phyloP scores from a whole-genome alignment of 2,113 vertebrate genomes.

The Forbesichthys papilliferus region DNA sequence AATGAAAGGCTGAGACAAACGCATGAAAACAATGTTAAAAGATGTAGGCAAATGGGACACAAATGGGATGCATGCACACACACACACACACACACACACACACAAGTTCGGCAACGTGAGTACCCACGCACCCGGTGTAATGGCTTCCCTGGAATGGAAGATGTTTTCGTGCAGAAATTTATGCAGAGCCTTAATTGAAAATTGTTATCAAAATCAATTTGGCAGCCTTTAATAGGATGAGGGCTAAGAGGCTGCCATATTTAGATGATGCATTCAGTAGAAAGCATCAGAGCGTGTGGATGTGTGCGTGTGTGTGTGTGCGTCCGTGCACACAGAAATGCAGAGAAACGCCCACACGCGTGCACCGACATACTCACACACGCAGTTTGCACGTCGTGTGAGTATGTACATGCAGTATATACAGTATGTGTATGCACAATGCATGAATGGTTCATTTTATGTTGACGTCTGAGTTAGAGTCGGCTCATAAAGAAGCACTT shows the following conservation, averaged over 20 bases:
- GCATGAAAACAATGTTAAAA: constrained; percentile 35
- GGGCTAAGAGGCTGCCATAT: constrained; percentile 50
- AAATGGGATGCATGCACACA: not conserved
- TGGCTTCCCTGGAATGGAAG: constrained; percentile 53
- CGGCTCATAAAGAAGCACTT: not conserved
- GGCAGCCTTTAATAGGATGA: constrained; percentile 71
- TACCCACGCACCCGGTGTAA: constrained; percentile 19
- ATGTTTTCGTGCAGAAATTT: constrained; percentile 65
- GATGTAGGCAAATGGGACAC: not conserved
- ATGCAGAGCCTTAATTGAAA: constrained; percentile 72
- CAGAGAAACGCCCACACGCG: too few relatives aligned
- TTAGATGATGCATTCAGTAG: constrained; percentile 52
- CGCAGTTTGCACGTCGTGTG: not conserved
- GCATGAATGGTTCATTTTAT: not conserved
- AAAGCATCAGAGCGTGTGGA: constrained; percentile 9
- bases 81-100: not conserved
- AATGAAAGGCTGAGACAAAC: constrained; percentile 29
- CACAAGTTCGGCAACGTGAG: not conserved
- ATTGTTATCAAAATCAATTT: constrained; percentile 77
- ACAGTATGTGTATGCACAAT: not conserved
- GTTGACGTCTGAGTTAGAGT: not conserved
- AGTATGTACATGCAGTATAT: not conserved
- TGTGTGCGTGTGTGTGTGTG: not conserved
- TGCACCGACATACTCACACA: not conserved
- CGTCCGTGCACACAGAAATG: not conserved